phyloP scores from a whole-genome alignment of 37 sponge, comb jelly and placozoan species.

The Mnemiopsis leidyi region DNA sequence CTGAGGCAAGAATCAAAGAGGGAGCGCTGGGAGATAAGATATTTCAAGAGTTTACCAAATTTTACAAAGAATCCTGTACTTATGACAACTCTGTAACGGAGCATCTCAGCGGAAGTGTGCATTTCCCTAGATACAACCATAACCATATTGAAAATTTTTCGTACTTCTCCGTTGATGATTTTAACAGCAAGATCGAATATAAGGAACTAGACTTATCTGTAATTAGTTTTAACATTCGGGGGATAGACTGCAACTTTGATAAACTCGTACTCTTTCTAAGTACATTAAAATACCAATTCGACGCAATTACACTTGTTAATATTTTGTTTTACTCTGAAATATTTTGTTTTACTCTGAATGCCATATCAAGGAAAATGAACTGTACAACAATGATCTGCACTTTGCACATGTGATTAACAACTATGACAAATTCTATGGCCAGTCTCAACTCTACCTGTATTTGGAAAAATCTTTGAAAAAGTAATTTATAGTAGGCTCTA shows the following conservation, averaged over 20 bases:
- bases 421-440: neutral
- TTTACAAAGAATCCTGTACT: neutral
- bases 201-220: neutral
- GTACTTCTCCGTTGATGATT: neutral
- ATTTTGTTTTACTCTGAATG: too few species aligned
- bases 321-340: too few species aligned
- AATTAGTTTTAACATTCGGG: neutral
- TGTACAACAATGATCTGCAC: neutral
- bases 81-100: neutral
- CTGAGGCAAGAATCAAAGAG: neutral
- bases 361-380: neutral
- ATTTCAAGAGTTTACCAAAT: neutral
- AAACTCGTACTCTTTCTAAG: neutral
- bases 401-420: neutral
- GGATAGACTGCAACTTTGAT: constrained; percentile 7
- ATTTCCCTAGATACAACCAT: neutral
- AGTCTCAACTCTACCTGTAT: too few species aligned
- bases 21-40: neutral
- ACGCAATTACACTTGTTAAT: neutral
- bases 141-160: neutral
- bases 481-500: too few species aligned
- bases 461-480: too few species aligned
- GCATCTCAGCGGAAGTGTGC: neutral
- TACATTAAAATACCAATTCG: neutral
- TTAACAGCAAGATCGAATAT: neutral